Evolutionary conservation across 1,140 invertebrate species (phyloP), one percentile per base, ranked within the genome.

Genomic region (Fopius arisanus): DNA sequence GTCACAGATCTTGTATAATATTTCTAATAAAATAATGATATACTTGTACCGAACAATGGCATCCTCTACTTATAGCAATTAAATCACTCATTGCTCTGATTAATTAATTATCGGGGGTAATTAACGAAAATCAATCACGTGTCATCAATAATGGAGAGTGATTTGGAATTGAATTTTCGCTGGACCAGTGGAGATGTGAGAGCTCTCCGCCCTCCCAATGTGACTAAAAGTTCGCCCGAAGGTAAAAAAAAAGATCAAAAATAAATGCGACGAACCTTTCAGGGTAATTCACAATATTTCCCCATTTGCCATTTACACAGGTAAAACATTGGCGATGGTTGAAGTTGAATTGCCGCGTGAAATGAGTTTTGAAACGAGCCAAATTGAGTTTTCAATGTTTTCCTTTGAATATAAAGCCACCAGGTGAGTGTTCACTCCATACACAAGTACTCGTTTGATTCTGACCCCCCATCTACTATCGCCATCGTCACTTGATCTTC

Each of bases 341-440:
- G 14, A 59, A 59, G 54, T 59, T 59, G 54, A 59, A 59, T 59
- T 59, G 54, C 54, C 54, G 19, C 14, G 54, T 26, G 54, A 59
- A 59, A 59, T 59, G 54, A 59, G 54, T 59, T 59, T 59, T 59
- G 19, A 23, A 59, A 59, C 54, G 54, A 59, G 54, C 54, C 54
- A 59, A 59, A 59, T 59, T 19, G 54, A 59, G 54, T 59, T 59
- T 59, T 59, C 54, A 28, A 26, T 59, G 54, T 59, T 59, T 59
- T 28, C 23, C 54, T 14, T 26, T 59, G 54, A 23, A 59, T 26
- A 7, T 19, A 16, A 7, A 59, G 10, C 43, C 43, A 51, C 23
- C 10, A 23, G 21, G 23, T 26, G 19, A 59, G 23, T 59, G 43
- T 59, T 59, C 23, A 26, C 9, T 59, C 19, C 54, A 59, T 23